phyloP scores from a whole-genome alignment of 1,140 invertebrate species.

The Glomeris maerens region DNA sequence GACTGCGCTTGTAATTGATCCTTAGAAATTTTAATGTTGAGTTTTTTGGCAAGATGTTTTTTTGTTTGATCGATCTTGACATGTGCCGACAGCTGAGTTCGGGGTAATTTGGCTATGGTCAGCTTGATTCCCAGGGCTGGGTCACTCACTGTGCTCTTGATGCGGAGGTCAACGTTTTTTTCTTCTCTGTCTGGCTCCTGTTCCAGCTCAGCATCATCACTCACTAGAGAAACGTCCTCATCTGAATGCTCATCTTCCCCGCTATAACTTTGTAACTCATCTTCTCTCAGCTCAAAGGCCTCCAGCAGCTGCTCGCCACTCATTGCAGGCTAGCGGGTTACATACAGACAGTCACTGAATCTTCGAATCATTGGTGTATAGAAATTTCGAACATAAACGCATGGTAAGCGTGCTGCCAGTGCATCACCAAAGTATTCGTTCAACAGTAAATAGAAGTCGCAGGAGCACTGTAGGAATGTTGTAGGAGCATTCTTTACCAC shows the following conservation, averaged over 20 bases:
- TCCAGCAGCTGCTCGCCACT: slow-evolving; percentile 28
- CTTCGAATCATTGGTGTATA: slow-evolving; percentile 16
- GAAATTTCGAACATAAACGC: neutral
- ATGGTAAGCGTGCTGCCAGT: slow-evolving; percentile 22
- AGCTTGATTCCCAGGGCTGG: slow-evolving; percentile 30
- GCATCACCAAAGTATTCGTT: slow-evolving; percentile 29
- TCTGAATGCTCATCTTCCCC: slow-evolving; percentile 14
- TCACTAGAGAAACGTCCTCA: slow-evolving; percentile 15
- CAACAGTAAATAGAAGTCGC: slow-evolving; percentile 26
- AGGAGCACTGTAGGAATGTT: too few relatives aligned
- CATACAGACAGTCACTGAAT: slow-evolving; percentile 21
- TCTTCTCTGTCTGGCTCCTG: slow-evolving; percentile 15
- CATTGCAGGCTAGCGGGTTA: slow-evolving; percentile 21
- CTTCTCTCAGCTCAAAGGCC: slow-evolving; percentile 20
- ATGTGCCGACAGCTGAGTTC: too few relatives aligned
- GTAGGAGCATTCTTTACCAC: too few relatives aligned
- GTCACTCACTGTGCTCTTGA: slow-evolving; percentile 26
- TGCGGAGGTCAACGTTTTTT: slow-evolving; percentile 19
- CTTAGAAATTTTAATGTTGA: too few relatives aligned
- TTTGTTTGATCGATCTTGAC: too few relatives aligned
- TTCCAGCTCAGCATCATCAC: slow-evolving; percentile 12
- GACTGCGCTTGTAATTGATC: too few relatives aligned
- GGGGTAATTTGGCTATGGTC: slow-evolving; percentile 25
- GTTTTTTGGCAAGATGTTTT: too few relatives aligned
- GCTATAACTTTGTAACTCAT: slow-evolving; percentile 14